Conservation (phyloP, 1,140 invertebrate species). For the Drosophila gunungcola region DNA sequence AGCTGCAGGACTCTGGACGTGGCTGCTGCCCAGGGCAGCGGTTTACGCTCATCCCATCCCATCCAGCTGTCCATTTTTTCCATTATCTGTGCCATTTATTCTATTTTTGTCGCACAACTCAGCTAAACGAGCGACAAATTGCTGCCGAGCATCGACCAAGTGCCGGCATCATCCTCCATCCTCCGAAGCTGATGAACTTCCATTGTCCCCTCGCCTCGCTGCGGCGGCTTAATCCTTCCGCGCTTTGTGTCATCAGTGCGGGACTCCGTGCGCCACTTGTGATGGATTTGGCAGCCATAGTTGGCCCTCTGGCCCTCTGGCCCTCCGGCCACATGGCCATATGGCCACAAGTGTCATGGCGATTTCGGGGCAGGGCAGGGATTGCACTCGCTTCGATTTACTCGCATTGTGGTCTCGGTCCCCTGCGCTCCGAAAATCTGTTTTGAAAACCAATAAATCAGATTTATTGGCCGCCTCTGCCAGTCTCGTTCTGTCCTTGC, state of each 20-base stretch:
- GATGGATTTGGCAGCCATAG: conserved; percentile 66
- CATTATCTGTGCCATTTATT: conserved; percentile 80
- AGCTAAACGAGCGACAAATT: conserved; percentile 83
- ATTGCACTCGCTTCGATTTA: conserved; percentile 53
- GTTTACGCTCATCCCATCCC: conserved; percentile 49
- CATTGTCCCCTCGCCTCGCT: conserved; percentile 58
- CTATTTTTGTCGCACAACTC: conserved; percentile 80
- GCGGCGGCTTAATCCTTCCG: conserved; percentile 72
- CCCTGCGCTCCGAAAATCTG: conserved; percentile 61
- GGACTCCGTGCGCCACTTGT: conserved; percentile 48
- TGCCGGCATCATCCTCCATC: conserved; percentile 8
- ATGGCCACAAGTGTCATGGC: conserved; percentile 65
- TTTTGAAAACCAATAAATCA: conserved; percentile 83
- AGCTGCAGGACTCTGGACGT: conserved; percentile 46
- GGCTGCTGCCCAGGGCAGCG: conserved; percentile 47
- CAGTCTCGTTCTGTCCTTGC: not conserved
- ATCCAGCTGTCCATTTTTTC: conserved; percentile 77
- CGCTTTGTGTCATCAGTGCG: conserved; percentile 72
- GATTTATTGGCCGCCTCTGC: conserved; percentile 71
- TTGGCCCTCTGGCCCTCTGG: conserved; percentile 18
- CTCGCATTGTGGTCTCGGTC: conserved; percentile 60
- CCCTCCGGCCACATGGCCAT: conserved; percentile 65
- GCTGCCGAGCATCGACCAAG: conserved; percentile 47
- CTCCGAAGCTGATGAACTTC: conserved; percentile 62
- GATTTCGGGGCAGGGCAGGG: conserved; percentile 20